Evolutionary conservation across 2,888 invertebrate genomes (phyloP).

Genomic region (Heliconius sara): DNA sequence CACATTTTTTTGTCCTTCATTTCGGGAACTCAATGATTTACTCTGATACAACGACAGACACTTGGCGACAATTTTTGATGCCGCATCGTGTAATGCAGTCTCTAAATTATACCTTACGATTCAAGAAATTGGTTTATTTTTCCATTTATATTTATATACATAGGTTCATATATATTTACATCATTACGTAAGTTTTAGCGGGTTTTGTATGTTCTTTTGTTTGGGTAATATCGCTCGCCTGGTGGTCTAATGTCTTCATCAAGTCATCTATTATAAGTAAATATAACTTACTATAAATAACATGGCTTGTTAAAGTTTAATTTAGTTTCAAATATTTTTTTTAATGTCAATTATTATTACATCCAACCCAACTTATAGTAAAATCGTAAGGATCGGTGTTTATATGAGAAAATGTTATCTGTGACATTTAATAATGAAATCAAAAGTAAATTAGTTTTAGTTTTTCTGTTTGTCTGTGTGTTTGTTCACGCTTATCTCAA

Average conservation of each 20-base stretch:
- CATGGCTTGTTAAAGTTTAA: background rate
- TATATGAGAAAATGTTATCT: no score
- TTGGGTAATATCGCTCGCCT: constrained; percentile 13
- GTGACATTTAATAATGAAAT: no score
- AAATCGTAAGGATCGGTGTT: no score
- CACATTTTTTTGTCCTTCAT: constrained; percentile 57
- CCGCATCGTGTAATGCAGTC: constrained; percentile 17
- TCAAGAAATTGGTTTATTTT: background rate
- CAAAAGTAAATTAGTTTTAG: no score
- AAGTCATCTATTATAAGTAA: constrained; percentile 1
- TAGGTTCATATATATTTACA: no score
- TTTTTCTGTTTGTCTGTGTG: no score
- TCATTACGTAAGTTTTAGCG: background rate
- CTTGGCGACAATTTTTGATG: constrained; percentile 49
- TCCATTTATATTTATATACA: background rate
- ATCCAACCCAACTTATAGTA: background rate
- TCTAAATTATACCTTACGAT: background rate
- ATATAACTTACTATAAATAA: background rate
- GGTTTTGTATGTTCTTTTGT: constrained; percentile 8
- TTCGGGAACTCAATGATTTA: constrained; percentile 49
- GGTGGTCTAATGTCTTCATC: constrained; percentile 22
- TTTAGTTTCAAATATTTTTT: background rate
- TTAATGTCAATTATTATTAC: background rate
- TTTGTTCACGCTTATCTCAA: no score
- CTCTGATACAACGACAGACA: constrained; percentile 52